Evolutionary conservation across 2,113 vertebrate genomes (phyloP), one percentile per base, ranked within the genome.

Genomic region (Charina bottae): DNA sequence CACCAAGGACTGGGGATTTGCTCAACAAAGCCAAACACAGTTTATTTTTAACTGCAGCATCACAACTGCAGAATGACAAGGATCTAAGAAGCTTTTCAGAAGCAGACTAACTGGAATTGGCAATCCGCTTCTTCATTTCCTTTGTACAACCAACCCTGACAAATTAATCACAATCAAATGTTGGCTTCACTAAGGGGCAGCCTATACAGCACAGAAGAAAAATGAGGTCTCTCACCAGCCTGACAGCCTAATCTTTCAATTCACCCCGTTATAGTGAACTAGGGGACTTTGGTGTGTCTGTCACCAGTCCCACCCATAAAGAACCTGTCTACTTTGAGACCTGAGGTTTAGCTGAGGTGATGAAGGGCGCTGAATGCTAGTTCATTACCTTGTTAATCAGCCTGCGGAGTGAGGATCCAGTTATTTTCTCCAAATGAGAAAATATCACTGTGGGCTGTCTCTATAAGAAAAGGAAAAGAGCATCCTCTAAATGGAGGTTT

Each of bases 221-320:
- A 99, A 99, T 99, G 99, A 99, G 98, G 96, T 97, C 98, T 98
- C 97, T 94, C 58, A 94, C 96, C 21, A 84, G 86, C 89, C 90
- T 98, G 99, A 99, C 99, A 99, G 98, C 97, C 96, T 97, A 99
- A 99, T 99, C 98, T 97, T 98, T 99, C 98, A 99, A 96, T 97
- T 97, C 96, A 92, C 96, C 97, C 97, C 93, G 89, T 98, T 98
- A 98, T 97, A 96, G 96, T 91, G 97, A 97, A 97, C 89, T 95
- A 97, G 97, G 97, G 97, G 96, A 95, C 95, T 96, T 92, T 88
- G 95, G 97, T 97, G 97, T 95, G 96, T 96, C 94, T 98, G 97
- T 98, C 97, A 96, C 96, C 97, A 95, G 97, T 97, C 97, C 97
- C 95, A 96, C 97, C 98, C 97, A 94, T 98, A 98, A 98, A 99